Evolutionary conservation across 2,113 vertebrate genomes (phyloP).

Genomic region (Forbesichthys agassizii): DNA sequence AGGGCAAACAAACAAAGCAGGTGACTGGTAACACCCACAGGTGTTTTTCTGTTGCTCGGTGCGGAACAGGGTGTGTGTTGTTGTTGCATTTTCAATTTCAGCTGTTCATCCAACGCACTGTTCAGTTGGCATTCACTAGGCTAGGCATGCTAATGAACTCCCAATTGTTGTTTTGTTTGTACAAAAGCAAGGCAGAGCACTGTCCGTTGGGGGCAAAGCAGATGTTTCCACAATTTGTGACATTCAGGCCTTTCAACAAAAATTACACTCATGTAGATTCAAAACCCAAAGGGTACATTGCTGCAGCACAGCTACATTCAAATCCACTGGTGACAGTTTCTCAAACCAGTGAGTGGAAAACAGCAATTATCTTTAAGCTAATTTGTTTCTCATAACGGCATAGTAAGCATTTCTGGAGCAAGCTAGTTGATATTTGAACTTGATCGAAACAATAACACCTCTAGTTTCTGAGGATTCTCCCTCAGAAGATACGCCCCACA

Average conservation of each 20-base stretch:
- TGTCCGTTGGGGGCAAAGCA: no score
- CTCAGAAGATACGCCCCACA: no score
- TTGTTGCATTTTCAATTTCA: constrained; percentile 32
- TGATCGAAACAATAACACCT: no score
- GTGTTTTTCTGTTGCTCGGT: not conserved
- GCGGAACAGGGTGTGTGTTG: constrained; percentile 4
- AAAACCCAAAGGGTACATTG: constrained; percentile 43
- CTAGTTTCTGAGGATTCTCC: no score
- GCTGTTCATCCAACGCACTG: constrained; percentile 29
- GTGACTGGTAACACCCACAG: constrained; percentile 10
- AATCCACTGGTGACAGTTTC: no score
- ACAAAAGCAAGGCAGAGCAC: no score
- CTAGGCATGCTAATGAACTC: constrained; percentile 43
- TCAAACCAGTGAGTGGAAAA: constrained; percentile 47
- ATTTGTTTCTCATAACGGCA: constrained; percentile 37
- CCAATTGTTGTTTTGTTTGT: no score
- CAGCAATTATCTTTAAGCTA: constrained; percentile 53
- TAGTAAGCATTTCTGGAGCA: no score
- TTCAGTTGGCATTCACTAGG: constrained; percentile 19
- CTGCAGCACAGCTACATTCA: not conserved
- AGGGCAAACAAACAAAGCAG: constrained; percentile 32
- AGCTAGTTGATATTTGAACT: no score
- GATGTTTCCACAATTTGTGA: no score
- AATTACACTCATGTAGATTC: constrained; percentile 16
- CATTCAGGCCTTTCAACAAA: no score